Evolutionary conservation across 2,888 invertebrate genomes (phyloP), one percentile per base, ranked within the genome.

Genomic region (Sinopyrophorus schimmeli): DNA sequence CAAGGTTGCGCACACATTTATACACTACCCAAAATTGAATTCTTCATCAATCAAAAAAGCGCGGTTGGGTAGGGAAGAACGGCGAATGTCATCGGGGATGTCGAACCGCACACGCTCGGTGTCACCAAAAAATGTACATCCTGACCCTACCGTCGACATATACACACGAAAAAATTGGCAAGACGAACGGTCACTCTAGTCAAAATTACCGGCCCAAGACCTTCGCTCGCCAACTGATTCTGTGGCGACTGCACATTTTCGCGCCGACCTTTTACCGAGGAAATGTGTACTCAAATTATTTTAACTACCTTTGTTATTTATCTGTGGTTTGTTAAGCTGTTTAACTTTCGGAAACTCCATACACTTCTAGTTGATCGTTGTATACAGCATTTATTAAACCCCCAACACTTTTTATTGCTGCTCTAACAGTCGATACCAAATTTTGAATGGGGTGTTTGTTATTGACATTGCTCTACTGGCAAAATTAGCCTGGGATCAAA

Each of bases 11-110:
- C 72, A 72, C 71, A 73, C 70, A 69, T 68, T 69, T 67, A 68
- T 69, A 70, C 68, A 70, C 67, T 70, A 71, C 71, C 72, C 72
- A 72, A 70, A 72, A 74, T 72, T 72, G 72, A 72, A 72, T 67
- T 66, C 63, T 64, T 62, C 61, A 58, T 37, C 41, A 40, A 26
- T n/a, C 42, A 50, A 34, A 27, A 46, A 42, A n/a, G n/a, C n/a
- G 39, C 51, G 41, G 51, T 31, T 24, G 46, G 37, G 39, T 31
- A 18, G 31, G 47, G 18, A 28, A 18, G 27, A 21, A 12, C 27
- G 18, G 17, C 24, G 31, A 44, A 34, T 24, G 34, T 32, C 23
- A 26, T 26, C 16, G 47, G 32, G 35, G 24, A 47, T 31, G 38
- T 31, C 30, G 49, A 53, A 44, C 32, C 49, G 53, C 53, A 53